Evolutionary conservation across 2,797 vertebrate genomes (phyloP).

Genomic region (Podargus strigoides): DNA sequence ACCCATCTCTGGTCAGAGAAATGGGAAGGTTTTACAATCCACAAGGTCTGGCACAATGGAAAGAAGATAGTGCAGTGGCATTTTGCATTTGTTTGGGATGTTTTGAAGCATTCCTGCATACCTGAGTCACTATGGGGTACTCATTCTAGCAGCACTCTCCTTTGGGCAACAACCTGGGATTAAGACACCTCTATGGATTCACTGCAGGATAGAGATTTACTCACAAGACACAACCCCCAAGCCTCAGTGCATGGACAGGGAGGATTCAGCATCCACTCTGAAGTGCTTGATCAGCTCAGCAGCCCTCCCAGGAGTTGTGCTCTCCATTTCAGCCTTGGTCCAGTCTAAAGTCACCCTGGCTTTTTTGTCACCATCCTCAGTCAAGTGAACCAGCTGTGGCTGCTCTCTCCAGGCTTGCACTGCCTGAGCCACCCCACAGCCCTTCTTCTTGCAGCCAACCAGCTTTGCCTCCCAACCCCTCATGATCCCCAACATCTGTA

Average conservation of each 20-base stretch:
- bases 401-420: not conserved
- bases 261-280: not conserved
- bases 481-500: not conserved
- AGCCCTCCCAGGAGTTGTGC: not conserved
- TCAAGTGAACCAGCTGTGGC: not conserved
- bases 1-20: not conserved
- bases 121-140: too few relatives aligned
- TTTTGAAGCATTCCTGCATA: not conserved
- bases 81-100: not conserved
- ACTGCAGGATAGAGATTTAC: not conserved
- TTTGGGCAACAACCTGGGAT: rapidly evolving
- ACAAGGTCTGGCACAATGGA: not conserved
- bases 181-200: not conserved
- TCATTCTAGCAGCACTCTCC: not conserved
- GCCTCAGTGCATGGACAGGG: not conserved
- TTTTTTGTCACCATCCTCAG: not conserved
- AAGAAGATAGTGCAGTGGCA: too few relatives aligned
- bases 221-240: not conserved
- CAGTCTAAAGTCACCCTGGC: not conserved
- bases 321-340: not conserved
- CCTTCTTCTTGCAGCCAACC: not conserved
- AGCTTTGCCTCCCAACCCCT: not conserved
- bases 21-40: not conserved
- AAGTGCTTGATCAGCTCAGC: not conserved
- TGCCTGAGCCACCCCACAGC: not conserved